Evolutionary conservation across 2,888 invertebrate species (phyloP), one percentile per base, ranked within the genome.

Genomic region (Sminthurides aquaticus): DNA sequence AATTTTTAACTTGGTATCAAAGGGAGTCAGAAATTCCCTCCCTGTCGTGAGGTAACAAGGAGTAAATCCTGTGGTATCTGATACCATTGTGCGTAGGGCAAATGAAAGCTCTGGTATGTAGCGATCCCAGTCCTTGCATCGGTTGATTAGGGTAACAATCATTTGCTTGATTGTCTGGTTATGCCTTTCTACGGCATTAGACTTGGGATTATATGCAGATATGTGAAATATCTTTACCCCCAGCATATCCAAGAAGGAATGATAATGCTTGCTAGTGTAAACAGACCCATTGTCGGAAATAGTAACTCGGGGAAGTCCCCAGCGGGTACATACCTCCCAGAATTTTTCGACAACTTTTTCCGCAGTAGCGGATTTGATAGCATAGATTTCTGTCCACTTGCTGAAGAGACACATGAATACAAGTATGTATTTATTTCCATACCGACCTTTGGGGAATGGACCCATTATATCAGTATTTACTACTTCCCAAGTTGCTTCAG

Each of bases 401-500:
- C 68, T 65, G 34, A 62, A 59, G n/a, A 49, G 26, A 57, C 61
- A 56, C 1, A 65, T 65, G 1, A 65, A n/a, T 3, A 67, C 67
- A 11, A 70, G 27, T 2, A 66, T 11, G 43, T 62, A 60, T n/a
- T 24, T 52, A 48, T 60, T 65, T 3, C 61, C 55, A 1, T 66
- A 57, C 1, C 27, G 8, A 24, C 57, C 56, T 52, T 28, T 63
- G 1, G 62, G 28, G 57, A 65, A 70, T 15, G 71, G 69, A 0
- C 71, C 71, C 60, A 67, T 68, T 3, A 68, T 26, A 64, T 72
- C 71, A 0, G 65, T 24, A 0, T 43, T 59, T 3, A 71, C n/a
- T 0, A 54, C 24, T 0, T 59, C 48, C 67, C 66, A 69, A 3
- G 65, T 59, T 18, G 22, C 26, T 0, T 63, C 60, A 3, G 63